Conservation (phyloP, 2,113 vertebrate species). For the Actinemys pallida region DNA sequence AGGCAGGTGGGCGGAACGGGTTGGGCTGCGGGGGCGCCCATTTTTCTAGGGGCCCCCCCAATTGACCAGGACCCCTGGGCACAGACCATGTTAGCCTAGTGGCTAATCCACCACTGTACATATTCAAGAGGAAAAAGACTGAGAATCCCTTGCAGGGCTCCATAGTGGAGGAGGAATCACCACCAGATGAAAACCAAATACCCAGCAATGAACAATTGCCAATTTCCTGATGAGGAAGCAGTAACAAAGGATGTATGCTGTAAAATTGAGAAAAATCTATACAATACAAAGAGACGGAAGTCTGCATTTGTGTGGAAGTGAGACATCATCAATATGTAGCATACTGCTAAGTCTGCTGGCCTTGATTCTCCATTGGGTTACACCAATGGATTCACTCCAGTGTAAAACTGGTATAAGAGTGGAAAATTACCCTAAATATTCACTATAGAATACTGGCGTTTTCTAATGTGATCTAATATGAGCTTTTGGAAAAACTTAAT, state of each 20-base stretch:
- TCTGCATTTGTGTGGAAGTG: rapidly evolving
- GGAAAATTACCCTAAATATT: background rate
- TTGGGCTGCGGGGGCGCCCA: no score
- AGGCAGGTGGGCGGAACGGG: no score
- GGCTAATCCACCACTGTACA: no score
- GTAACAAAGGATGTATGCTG: background rate
- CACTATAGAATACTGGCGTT: background rate
- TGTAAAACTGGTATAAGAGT: background rate
- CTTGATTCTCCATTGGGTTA: background rate
- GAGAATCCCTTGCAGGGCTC: background rate
- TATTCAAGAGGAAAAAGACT: background rate
- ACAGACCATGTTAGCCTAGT: no score
- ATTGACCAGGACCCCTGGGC: no score
- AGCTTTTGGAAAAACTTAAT: background rate
- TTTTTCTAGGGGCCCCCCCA: no score
- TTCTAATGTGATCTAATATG: background rate
- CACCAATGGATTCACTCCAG: background rate
- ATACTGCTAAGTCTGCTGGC: background rate
- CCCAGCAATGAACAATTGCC: background rate
- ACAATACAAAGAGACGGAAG: background rate
- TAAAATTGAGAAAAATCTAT: background rate
- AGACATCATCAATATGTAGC: background rate
- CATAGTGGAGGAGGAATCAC: background rate
- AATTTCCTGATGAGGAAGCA: background rate
- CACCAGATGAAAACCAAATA: background rate